Evolutionary conservation across 1,140 invertebrate species (phyloP).

Genomic region (Tribolium castaneum): DNA sequence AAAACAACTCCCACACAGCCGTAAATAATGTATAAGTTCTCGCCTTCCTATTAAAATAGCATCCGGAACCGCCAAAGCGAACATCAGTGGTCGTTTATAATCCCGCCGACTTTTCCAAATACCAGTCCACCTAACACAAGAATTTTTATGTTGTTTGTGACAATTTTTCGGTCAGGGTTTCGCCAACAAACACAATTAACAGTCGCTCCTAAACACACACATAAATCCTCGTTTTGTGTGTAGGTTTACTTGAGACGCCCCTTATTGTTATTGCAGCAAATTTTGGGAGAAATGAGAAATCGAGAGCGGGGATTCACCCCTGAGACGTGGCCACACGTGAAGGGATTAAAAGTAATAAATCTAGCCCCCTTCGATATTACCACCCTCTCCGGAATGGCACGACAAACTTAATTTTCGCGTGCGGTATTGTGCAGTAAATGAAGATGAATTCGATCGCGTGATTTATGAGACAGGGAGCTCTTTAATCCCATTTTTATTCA

Average conservation of each 20-base stretch:
- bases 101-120: not conserved
- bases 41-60: not conserved
- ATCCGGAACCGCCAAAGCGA: not conserved
- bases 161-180: not conserved
- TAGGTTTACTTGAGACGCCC: not conserved
- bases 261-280: conserved; percentile 3
- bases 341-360: conserved; percentile 5
- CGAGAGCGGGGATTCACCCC: not conserved
- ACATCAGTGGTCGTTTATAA: not conserved
- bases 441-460: not conserved
- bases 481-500: not conserved
- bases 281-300: not conserved
- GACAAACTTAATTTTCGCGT: not conserved
- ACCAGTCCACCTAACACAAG: not conserved
- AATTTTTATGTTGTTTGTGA: not conserved
- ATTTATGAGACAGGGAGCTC: not conserved
- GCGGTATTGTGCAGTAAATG: not conserved
- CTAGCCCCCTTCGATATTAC: not conserved
- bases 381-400: not conserved
- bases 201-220: not conserved
- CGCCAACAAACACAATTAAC: not conserved
- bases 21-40: not conserved
- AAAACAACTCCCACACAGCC: not conserved
- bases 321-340: conserved; percentile 6
- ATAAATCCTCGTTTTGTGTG: not conserved